Conservation (phyloP, 2,113 vertebrate species). For the Heterotis niloticus region DNA sequence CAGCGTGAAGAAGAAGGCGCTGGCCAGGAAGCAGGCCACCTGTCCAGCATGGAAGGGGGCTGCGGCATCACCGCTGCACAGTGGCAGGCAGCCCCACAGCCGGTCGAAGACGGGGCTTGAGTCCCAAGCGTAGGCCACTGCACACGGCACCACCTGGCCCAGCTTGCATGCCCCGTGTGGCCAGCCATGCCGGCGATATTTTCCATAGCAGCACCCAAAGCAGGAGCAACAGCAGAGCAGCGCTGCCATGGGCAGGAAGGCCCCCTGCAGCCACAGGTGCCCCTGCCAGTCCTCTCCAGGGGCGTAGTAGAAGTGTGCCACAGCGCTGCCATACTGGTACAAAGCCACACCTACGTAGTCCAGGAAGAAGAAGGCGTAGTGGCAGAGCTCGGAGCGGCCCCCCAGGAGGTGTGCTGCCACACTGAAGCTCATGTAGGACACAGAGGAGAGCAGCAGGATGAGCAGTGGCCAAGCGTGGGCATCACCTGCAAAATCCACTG, state of each 20-base stretch:
- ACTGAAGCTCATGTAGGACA: constrained; percentile 76
- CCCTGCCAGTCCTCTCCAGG: constrained; percentile 64
- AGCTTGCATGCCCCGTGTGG: constrained; percentile 61
- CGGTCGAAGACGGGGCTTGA: constrained; percentile 78
- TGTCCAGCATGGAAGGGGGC: constrained; percentile 56
- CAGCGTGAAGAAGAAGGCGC: constrained; percentile 76
- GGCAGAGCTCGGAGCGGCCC: constrained; percentile 78
- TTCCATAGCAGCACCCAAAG: constrained; percentile 79
- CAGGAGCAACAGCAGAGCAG: constrained; percentile 80
- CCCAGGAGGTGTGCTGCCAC: constrained; percentile 78
- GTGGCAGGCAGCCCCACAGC: constrained; percentile 45
- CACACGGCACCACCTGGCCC: constrained; percentile 79
- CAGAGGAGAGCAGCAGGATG: constrained; percentile 69
- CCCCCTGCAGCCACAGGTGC: constrained; percentile 32
- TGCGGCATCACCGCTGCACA: constrained; percentile 33
- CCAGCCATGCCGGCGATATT: constrained; percentile 64
- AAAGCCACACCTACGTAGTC: constrained; percentile 86
- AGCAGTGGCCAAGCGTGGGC: constrained; percentile 74
- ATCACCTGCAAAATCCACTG: constrained; percentile 71
- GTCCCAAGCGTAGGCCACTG: constrained; percentile 76
- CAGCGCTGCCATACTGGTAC: constrained; percentile 84
- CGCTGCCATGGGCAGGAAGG: constrained; percentile 72
- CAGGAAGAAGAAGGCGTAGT: constrained; percentile 83
- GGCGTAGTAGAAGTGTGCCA: constrained; percentile 79
- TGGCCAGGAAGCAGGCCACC: constrained; percentile 76